phyloP scores from a whole-genome alignment of 1,140 invertebrate species.

The Bombus huntii region DNA sequence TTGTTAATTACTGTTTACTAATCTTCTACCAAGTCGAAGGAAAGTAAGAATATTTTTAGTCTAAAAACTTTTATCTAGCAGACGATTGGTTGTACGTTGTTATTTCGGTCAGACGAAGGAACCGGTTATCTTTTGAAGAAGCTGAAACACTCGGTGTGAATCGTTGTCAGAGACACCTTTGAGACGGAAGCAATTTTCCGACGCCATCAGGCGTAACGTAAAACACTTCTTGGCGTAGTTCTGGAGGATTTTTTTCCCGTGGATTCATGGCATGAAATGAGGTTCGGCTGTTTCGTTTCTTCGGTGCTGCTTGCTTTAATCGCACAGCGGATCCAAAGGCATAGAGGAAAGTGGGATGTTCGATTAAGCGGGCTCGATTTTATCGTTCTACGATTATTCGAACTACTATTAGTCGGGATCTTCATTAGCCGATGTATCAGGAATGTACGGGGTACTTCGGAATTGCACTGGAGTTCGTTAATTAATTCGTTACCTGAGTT shows the following conservation, averaged over 20 bases:
- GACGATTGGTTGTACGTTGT: neutral
- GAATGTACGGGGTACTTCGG: neutral
- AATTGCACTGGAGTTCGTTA: constrained; percentile 1
- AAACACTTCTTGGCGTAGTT: constrained; percentile 9
- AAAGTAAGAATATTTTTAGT: neutral
- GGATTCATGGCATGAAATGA: constrained; percentile 17
- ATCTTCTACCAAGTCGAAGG: neutral
- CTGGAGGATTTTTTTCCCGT: neutral
- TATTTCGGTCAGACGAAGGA: neutral
- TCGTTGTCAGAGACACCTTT: constrained; percentile 9
- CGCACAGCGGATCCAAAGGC: neutral
- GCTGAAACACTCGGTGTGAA: constrained; percentile 8
- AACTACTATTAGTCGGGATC: constrained; percentile 21
- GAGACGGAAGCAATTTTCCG: constrained; percentile 36
- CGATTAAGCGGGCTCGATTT: constrained; percentile 30
- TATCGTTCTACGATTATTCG: constrained; percentile 25
- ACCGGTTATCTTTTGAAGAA: constrained; percentile 7
- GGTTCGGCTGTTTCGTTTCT: constrained; percentile 15
- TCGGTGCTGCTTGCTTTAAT: constrained; percentile 20
- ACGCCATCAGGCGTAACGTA: constrained; percentile 33
- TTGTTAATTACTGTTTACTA: neutral
- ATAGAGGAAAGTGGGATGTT: neutral
- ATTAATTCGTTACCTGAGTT: constrained; percentile 21
- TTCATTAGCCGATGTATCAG: constrained; percentile 31
- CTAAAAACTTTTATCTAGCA: neutral